These are phyloP conservation scores for Anoplopoma fimbria DNA, from an alignment of 2,113 vertebrate genomes.

Conservation along the genomic window DNA sequence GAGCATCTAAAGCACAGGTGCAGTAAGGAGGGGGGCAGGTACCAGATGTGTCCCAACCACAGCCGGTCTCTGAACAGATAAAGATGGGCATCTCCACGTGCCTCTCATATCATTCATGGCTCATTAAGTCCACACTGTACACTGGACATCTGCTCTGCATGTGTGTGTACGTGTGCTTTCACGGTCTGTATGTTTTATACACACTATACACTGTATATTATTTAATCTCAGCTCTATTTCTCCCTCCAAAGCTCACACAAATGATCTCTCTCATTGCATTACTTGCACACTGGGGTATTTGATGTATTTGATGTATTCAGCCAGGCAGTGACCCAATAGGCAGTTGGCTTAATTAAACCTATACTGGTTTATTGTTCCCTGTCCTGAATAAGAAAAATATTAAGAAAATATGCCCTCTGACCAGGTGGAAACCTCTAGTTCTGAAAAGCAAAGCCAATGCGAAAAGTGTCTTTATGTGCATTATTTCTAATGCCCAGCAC, in stretches of 20 bases:
- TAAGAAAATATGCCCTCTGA: background rate
- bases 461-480: background rate
- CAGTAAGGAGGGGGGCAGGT: conserved; percentile 54
- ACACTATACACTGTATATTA: background rate
- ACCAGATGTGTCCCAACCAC: conserved; percentile 76
- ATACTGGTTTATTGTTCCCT: background rate
- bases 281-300: background rate
- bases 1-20: conserved; percentile 70
- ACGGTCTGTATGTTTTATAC: conserved; percentile 25
- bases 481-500: background rate
- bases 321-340: background rate
- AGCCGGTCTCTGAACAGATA: conserved; percentile 54
- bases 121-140: conserved; percentile 78
- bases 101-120: conserved; percentile 79
- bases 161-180: conserved; percentile 32
- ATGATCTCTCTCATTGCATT: background rate
- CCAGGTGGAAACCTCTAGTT: background rate
- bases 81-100: conserved; percentile 64
- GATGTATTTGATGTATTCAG: conserved; percentile 6
- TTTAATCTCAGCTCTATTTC: background rate
- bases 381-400: background rate
- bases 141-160: conserved; percentile 73
- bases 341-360: background rate
- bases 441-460: background rate
- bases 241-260: background rate